Base-by-base conservation (phyloP, 2,797 vertebrate genomes). In the Acestrorhynchus altus region DNA sequence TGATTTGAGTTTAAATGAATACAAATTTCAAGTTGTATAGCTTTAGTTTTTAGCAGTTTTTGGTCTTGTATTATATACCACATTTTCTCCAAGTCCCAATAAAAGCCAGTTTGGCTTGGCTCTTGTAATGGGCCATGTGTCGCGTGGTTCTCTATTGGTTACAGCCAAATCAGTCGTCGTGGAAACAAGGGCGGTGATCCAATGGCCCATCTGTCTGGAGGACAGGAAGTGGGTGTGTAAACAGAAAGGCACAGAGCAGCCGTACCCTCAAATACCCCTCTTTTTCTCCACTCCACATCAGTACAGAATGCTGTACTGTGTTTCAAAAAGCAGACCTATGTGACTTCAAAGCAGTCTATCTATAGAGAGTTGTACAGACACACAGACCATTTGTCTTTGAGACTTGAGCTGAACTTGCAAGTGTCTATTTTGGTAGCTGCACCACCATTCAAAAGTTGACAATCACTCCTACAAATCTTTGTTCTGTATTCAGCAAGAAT, bases 171-270 rank as follows among this genome's bases (percentile, higher is more conserved):
- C 46, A 61, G 74, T 78, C 49, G 77, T 76, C 81, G 71, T 81
- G 74, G 82, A 68, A 79, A 76, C 75, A 79, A 35, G 61, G 47
- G 81, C 72, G 76, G 77, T 81, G 83, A 73, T 78, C 78, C 83
- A 88, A 82, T 72, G 82, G 82, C 88, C 66, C 89, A 90, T 87
- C 91, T 90, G 86, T 90, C 84, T 86, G 83, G 83, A 80, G 82
- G 75, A 83, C 87, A 90, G 91, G 88, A 91, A 91, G 77, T 84
- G 79, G 79, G 80, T 72, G 63, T 80, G 81, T 81, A 84, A 86
- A 81, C 74, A 67, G 80, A 86, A 83, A 84, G 78, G 40, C 73
- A 74, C 15, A 64, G 64, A 82, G 74, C 65, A 76, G 28, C 39
- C 8, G n/a, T 81, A 75, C 47, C 80, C 77, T 83, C 79, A 74